Evolutionary conservation across 1,140 invertebrate genomes (phyloP), one percentile per base, ranked within the genome.

Genomic region (Nilaparvata lugens): DNA sequence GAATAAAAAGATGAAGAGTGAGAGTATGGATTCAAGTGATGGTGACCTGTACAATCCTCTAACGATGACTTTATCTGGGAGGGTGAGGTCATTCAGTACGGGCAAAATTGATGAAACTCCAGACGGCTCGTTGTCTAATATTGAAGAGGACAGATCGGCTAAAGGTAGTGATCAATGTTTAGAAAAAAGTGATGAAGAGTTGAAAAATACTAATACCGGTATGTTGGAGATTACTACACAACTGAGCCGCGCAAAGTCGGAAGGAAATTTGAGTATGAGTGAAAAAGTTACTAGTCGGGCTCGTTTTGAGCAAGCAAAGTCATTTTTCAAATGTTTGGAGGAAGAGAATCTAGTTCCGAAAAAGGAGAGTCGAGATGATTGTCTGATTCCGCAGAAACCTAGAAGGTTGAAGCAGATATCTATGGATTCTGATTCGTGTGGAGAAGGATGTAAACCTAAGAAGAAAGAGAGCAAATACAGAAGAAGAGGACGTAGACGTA

Each of bases 261-360:
- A 48, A 48, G 45, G 45, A 6, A 48, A 48, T 48, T 48, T 48
- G 45, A 23, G 16, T 23, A 48, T 18, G 5, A 3, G 18, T 48
- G 45, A 48, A 16, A 18, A 48, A 48, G 14, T 48, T 7, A 23
- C 16, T 23, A 48, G 16, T 48, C 45, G 55, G 24, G 25, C 45
- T 9, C 25, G 59, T n/a, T 60, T 60, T 60, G 59, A 60, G 55
- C 53, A 25, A 55, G 59, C 59, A 14, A 60, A 60, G 38, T 40
- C 53, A 21, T 60, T 60, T 60, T 60, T 60, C 45, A 60, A 60
- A 38, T 31, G 42, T 43, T 43, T 60, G 31, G 59, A 60, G 35
- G 7, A 60, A 11, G 31, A 35, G 7, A 35, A 35, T 35, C 31
- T 35, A 9, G 31, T 2, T 35, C 2, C 7, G 9, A 35, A 11